Base-by-base conservation (phyloP, 2,888 invertebrate species). In the Pammene fasciana region DNA sequence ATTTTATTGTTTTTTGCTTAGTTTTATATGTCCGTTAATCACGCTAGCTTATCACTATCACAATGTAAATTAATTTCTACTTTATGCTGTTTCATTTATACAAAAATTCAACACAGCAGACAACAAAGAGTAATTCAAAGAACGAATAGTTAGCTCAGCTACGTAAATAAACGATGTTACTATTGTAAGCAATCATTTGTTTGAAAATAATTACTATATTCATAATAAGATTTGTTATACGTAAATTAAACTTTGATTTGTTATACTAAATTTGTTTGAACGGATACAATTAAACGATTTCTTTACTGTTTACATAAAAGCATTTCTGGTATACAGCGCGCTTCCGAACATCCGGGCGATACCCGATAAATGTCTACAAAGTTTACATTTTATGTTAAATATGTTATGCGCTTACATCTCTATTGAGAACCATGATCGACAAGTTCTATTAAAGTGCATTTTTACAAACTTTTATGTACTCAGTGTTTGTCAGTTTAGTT, bases 231-330 rank as follows among this genome's bases (percentile, higher is more conserved):
- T n/a, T n/a, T n/a, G n/a, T n/a, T n/a, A n/a, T n/a, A n/a, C n/a
- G n/a, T n/a, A n/a, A n/a, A n/a, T n/a, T n/a, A n/a, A n/a, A n/a
- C n/a, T n/a, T n/a, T n/a, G n/a, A n/a, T n/a, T n/a, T n/a, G n/a
- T n/a, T n/a, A n/a, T n/a, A n/a, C n/a, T n/a, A n/a, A n/a, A 62
- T 64, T 68, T 59, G 64, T 68, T 68, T 64, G 45, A 56, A 68
- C 52, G 14, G 38, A 62, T 43, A 56, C 48, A 56, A 50, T 50
- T 50, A 45, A 52, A 50, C 26, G 41, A 68, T 36, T 38, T 65
- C 45, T 60, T 43, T 59, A 43, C 46, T 65, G 65, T 70, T 65
- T 70, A 60, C 46, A 57, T 43, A 68, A 9, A 43, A 50, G 36
- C 59, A 38, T 65, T 52, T 56, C 45, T 52, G 34, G 34, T 62